Evolutionary conservation across 1,140 invertebrate species (phyloP), one percentile per base, ranked within the genome.

Genomic region (Rhopalosiphum padi): DNA sequence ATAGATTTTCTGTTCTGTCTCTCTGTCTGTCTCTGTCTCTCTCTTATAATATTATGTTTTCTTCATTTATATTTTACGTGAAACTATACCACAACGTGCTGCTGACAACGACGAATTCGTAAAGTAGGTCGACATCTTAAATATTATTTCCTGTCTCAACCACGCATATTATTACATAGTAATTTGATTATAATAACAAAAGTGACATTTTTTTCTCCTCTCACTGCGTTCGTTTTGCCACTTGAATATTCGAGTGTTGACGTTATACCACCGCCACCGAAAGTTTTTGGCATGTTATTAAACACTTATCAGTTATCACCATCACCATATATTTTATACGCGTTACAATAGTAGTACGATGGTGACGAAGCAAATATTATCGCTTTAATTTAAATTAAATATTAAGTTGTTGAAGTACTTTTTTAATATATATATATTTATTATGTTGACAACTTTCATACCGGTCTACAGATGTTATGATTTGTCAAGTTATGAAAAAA

Each of bases 61-160:
- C 48, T 51, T 51, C 11, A 51, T 51, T 51, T 15, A 77, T 77
- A 77, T 77, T n/a, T 77, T 77, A 77, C 60, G 30, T 77, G n/a
- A 68, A 30, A 68, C 15, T 9, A 18, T 4, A 18, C 60, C 30
- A 77, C 60, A 30, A 77, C n/a, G 0, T n/a, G 30, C 60, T 6
- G n/a, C 15, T 77, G 60, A n/a, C n/a, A 8, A 77, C n/a, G 30
- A 77, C 5, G 60, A 77, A 77, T 77, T 77, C 15, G n/a, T 77
- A 77, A 77, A 77, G n/a, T 77, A 77, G 60, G 60, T 77, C 60
- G 30, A 77, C 60, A n/a, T 77, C 60, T 77, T 77, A 77, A 77
- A 77, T 77, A 77, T 77, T 77, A 77, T 77, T 77, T 77, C 60
- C 60, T n/a, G 60, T n/a, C n/a, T 77, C 30, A 77, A 77, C 60